Evolutionary conservation across 1,140 invertebrate species (phyloP), one percentile per base, ranked within the genome.

Genomic region (Ostrea edulis): DNA sequence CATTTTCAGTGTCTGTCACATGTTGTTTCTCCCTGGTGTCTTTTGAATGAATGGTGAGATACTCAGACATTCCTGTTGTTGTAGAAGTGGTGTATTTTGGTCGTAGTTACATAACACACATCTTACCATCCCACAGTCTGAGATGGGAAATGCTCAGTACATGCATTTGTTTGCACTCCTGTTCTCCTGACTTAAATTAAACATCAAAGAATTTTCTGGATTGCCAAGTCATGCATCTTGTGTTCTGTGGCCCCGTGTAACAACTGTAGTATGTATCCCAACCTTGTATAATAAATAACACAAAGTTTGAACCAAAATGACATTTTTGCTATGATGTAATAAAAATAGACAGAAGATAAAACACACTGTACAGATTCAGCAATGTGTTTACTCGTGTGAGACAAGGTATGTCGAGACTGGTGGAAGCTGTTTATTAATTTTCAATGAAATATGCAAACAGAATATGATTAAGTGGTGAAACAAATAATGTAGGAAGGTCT

Each of bases 221-320:
- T 77, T 77, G 68, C 68, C 68, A 77, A 77, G 68, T 77, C 68
- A 77, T 77, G 68, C 68, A 77, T 77, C 68, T 77, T 77, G 12
- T 35, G 22, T 35, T 77, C 25, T 29, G 29, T 77, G 29, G 25
- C 22, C 25, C 9, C 0, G 25, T 77, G 68, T 77, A 77, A 77
- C 25, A 77, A 25, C 25, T 77, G 68, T 77, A 77, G 68, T 29
- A 29, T 25, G 22, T 35, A 77, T 9, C 22, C 25, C 22, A 9
- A 22, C 68, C 14, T 77, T 77, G 11, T 77, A 77, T 29, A 77
- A 77, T 29, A 77, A 29, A 25, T 5, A 29, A 35, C 7, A 14
- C 14, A n/a, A 77, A 25, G 68, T 77, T 77, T 77, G 68, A 77
- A 77, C 68, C 68, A 77, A 35, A 25, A 77, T 77, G 68, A 77